Evolutionary conservation across 2,888 invertebrate species (phyloP).

Genomic region (Beris morrisii): DNA sequence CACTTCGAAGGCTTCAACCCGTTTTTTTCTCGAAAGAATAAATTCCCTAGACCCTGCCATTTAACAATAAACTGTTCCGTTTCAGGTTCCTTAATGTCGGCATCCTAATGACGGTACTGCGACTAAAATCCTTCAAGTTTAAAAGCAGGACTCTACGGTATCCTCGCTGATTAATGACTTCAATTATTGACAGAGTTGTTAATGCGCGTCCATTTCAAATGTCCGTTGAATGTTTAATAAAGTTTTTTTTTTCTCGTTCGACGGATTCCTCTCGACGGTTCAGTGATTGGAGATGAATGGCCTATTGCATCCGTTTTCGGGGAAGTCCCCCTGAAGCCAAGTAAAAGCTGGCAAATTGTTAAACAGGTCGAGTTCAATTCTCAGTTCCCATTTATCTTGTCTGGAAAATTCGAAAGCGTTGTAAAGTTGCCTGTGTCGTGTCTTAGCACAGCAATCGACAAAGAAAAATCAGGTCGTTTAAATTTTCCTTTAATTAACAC

Average conservation of each 20-base stretch:
- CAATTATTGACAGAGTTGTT: slow-evolving; percentile 38
- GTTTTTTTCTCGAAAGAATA: no score
- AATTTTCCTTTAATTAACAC: no score
- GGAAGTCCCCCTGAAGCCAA: neutral
- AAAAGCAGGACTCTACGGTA: slow-evolving; percentile 15
- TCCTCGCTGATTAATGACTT: slow-evolving; percentile 34
- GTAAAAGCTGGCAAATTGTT: slow-evolving; percentile 10
- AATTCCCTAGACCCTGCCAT: no score
- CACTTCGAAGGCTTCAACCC: no score
- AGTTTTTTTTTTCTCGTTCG: slow-evolving; percentile 24
- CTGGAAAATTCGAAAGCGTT: neutral
- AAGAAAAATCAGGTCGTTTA: no score
- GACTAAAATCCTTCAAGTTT: slow-evolving; percentile 26
- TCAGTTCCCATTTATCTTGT: slow-evolving; percentile 23
- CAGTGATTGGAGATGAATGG: slow-evolving; percentile 29
- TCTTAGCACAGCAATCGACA: no score
- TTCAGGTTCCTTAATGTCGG: neutral
- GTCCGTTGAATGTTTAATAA: slow-evolving; percentile 34
- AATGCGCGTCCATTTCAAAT: slow-evolving; percentile 37
- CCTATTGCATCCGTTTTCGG: slow-evolving; percentile 9
- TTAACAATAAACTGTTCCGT: no score
- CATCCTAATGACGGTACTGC: slow-evolving; percentile 16
- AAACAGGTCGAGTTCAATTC: slow-evolving; percentile 30
- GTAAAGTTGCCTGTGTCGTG: no score
- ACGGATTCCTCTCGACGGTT: slow-evolving; percentile 1